Percentiles rank a stretch among this genome's conserved stretches.
These are phyloP conservation scores for Stegodyphus dumicola DNA, from an alignment of 1,140 invertebrate species.

Conservation along the genomic window DNA sequence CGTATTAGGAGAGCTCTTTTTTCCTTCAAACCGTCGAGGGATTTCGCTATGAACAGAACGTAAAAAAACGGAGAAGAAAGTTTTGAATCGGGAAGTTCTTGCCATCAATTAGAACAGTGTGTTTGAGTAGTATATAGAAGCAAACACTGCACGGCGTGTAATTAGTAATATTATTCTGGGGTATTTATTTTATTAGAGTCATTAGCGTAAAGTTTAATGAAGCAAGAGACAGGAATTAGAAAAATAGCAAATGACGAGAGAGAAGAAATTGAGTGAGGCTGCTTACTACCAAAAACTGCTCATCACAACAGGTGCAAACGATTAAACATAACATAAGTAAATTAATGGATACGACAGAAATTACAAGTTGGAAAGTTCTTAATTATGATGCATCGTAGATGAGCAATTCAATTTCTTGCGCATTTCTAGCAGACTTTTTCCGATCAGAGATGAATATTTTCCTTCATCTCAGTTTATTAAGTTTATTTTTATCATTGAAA, in stretches of 20 bases:
- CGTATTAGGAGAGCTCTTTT: conserved; percentile 8
- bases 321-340: too few relatives aligned
- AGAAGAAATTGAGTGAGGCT: neutral
- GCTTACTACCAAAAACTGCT: too few relatives aligned
- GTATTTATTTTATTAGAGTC: conserved; percentile 11
- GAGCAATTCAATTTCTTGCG: too few relatives aligned
- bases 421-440: too few relatives aligned
- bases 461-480: too few relatives aligned
- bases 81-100: neutral
- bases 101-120: neutral
- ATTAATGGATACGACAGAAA: too few relatives aligned
- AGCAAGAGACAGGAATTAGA: neutral
- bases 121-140: conserved; percentile 6
- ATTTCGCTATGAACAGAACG: neutral
- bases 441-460: too few relatives aligned
- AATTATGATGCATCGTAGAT: too few relatives aligned
- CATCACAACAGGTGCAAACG: too few relatives aligned
- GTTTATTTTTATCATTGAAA: too few relatives aligned
- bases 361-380: too few relatives aligned
- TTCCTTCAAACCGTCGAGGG: neutral
- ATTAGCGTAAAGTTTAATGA: conserved; percentile 2
- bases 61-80: neutral
- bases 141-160: neutral
- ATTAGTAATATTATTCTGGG: conserved; percentile 23
- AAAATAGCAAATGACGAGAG: neutral